A percentile compares a stretch with the other conserved stretches of the same genome.
phyloP scores from a whole-genome alignment of 2,113 vertebrate species.

The Bungarus multicinctus region DNA sequence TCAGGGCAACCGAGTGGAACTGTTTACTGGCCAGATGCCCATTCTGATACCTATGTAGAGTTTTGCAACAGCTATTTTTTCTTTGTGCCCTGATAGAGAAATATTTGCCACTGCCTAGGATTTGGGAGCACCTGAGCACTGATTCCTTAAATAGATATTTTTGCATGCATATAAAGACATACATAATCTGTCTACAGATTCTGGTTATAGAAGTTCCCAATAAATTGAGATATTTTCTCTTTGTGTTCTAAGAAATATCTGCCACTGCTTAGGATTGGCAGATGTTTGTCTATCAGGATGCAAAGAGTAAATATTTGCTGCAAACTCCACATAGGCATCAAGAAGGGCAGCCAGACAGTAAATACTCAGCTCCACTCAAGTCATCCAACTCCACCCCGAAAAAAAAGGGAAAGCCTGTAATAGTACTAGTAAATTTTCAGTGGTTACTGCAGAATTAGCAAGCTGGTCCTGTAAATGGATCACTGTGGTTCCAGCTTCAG shows the following conservation, averaged over 20 bases:
- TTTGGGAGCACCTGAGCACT: slow-evolving; percentile 43
- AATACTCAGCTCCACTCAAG: background rate
- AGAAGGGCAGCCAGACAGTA: background rate
- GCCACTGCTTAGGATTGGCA: background rate
- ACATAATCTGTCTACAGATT: slow-evolving; percentile 18
- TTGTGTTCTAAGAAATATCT: background rate
- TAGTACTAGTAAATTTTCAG: background rate
- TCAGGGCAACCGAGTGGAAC: background rate
- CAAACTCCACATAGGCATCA: background rate
- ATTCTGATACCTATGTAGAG: too few species aligned
- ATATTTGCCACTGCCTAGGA: background rate
- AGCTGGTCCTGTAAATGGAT: background rate
- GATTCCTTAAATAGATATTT: slow-evolving; percentile 43
- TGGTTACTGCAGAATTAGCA: background rate
- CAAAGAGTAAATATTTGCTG: background rate
- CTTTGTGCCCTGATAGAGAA: too few species aligned
- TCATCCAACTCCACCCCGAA: background rate
- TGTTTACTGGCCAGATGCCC: background rate
- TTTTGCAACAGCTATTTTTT: too few species aligned
- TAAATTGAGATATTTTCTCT: background rate
- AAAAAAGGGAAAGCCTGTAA: background rate
- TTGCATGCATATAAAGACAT: background rate
- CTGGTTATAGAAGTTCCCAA: slow-evolving; percentile 12
- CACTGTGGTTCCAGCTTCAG: background rate
- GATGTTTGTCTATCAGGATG: background rate